Evolutionary conservation across 64 coral and sea anemone species (phyloP), one percentile per base, ranked within the genome.

Genomic region (Montipora foliosa): DNA sequence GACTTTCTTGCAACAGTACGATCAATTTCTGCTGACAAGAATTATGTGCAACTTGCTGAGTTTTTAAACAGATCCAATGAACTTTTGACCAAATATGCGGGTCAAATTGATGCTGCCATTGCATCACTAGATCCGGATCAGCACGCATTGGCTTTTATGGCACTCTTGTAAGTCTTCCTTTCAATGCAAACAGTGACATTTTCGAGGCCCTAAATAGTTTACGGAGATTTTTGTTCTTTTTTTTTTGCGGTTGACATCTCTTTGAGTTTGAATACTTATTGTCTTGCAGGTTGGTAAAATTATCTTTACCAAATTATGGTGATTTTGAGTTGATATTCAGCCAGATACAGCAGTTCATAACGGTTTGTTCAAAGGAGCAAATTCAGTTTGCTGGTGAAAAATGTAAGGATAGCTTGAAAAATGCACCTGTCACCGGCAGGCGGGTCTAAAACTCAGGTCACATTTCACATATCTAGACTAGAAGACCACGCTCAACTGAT

Each of bases 121-220:
- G 97, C 91, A 66, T 95, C 97, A 21, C 88, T 98, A 17, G 97
- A 98, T 92, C 97, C 97, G 53, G 97, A 98, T 68, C 97, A 98
- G 45, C 97, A 98, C 94, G 90, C 94, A 13, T 72, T 98, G 80
- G 97, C 97, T 61, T 98, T 98, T 73, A 93, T 98, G 95, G 94
- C 97, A 46, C 81, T 98, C 9, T 74, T 98, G 97, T 98, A 64
- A 83, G 96, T 94, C 44, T 47, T 22, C 50, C 5, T 44, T 60
- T 20, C 17, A 29, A 29, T 29, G 25, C 25, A 29, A 29, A 29
- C 29, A 11, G 3, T 77, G 8, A 5, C 67, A 57, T 57, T 57
- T 17, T 8, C 19, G 47, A 59, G 1, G 8, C n/a, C 0, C 46
- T 17, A 0, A 0, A 12, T 48, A 81, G n/a, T 19, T 49, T 37